A percentile compares a stretch with the other conserved stretches of the same genome.
Conservation (phyloP, 2,888 invertebrate species). For the Cataglyphis albicans region DNA sequence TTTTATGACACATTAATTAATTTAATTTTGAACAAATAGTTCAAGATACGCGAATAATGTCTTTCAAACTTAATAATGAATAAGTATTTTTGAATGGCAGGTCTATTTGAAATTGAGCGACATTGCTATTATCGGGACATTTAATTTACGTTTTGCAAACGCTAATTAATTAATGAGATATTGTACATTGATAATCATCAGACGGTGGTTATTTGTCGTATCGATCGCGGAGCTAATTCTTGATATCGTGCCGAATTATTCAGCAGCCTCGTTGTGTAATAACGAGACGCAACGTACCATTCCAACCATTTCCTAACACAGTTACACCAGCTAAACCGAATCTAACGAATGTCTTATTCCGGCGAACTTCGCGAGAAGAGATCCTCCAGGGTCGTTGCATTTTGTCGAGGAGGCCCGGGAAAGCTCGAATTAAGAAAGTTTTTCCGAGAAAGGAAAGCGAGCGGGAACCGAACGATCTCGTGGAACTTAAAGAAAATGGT, state of each 20-base stretch:
- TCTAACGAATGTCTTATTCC: constrained; percentile 55
- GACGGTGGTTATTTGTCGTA: constrained; percentile 1
- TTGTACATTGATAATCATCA: not conserved
- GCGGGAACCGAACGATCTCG: constrained; percentile 64
- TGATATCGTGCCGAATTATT: constrained; percentile 43
- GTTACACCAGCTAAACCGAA: constrained; percentile 58
- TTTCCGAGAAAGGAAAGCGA: constrained; percentile 57
- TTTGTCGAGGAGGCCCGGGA: constrained; percentile 63
- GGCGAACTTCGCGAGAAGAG: constrained; percentile 57
- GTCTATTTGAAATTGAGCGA: not conserved
- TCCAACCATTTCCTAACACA: constrained; percentile 20
- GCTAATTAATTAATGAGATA: constrained; percentile 37
- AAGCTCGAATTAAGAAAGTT: constrained; percentile 80
- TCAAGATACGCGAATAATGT: not conserved
- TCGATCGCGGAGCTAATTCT: constrained; percentile 43
- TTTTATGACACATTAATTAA: not conserved
- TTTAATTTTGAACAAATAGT: not conserved
- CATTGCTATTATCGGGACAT: not conserved
- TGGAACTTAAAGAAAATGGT: constrained; percentile 76
- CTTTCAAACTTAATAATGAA: not conserved
- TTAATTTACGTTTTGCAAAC: not conserved
- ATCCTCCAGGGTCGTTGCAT: constrained; percentile 64
- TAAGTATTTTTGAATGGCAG: constrained; percentile 2
- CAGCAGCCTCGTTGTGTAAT: constrained; percentile 17
- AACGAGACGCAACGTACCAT: constrained; percentile 15